Evolutionary conservation across 1,140 invertebrate genomes (phyloP), one percentile per base, ranked within the genome.

Genomic region (Drosophila carrolli): DNA sequence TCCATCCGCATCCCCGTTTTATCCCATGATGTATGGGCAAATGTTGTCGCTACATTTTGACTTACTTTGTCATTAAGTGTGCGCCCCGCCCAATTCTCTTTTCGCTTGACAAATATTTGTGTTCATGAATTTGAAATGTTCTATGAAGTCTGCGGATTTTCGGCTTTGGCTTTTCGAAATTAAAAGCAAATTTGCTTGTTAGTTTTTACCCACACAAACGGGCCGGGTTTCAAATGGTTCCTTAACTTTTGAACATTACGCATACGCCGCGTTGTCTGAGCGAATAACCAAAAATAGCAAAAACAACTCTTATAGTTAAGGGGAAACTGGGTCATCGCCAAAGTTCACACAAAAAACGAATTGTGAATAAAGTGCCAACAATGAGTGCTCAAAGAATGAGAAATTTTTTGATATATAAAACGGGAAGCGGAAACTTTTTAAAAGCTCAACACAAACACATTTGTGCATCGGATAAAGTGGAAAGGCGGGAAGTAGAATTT

Each of bases 231-330:
- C 57, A 50, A 54, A 59, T 77, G 57, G 48, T 57, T 63, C 50
- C 70, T 78, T 62, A 72, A 75, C 56, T 78, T 74, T 51, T 4
- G 9, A 50, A 73, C 57, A 89, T 83, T 83, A 88, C 79, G 59
- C 84, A 88, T 89, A 89, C 83, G 83, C 83, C 66, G 48, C 44
- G 80, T 77, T 88, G 83, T 83, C 84, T 85, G 67, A 43, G 29
- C 11, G 53, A 48, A 58, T 41, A 23, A 38, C 5, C 41, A 57
- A 57, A 57, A 32, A 29, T 5, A 47, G 35, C 16, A 58, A 71
- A 35, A 67, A 62, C n/a, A 63, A 67, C 13, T 67, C 6, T 32
- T 6, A 0, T 6, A 32, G 29, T 32, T 32, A 2, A 8, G 35
- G 56, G 62, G 40, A 65, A 75, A 75, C 60, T 75, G 14, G 73